phyloP scores from a whole-genome alignment of 2,888 invertebrate genomes.

The Lithophane ornitopus region DNA sequence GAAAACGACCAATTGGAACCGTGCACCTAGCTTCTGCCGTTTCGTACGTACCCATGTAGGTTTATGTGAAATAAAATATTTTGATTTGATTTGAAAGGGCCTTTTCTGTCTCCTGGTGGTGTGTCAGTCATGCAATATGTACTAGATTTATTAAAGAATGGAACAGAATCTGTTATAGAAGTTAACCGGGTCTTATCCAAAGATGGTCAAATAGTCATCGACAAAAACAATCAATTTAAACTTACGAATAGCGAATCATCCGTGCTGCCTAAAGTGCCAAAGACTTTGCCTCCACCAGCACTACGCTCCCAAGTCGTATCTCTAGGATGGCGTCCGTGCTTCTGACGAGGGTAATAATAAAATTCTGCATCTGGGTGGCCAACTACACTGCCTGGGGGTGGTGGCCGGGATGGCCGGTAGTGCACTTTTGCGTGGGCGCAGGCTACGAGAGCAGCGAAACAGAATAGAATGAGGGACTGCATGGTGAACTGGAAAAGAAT shows the following conservation, averaged over 20 bases:
- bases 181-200: background rate
- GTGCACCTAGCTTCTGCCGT: too few species aligned
- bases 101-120: background rate
- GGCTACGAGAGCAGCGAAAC: conserved; percentile 57
- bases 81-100: too few species aligned
- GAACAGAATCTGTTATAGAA: background rate
- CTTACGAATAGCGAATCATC: conserved; percentile 80
- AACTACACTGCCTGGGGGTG: background rate
- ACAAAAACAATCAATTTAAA: background rate
- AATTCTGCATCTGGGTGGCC: conserved; percentile 19
- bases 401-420: background rate
- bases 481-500: conserved; percentile 60
- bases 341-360: background rate
- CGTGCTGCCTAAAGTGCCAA: conserved; percentile 78
- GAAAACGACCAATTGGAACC: too few species aligned
- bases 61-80: too few species aligned
- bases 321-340: conserved; percentile 41
- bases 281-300: conserved; percentile 70
- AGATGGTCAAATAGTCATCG: background rate
- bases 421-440: conserved; percentile 42
- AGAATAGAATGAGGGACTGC: conserved; percentile 56
- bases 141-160: background rate
- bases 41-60: too few species aligned
- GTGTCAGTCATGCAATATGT: background rate
- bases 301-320: conserved; percentile 68